Evolutionary conservation across 2,888 invertebrate species (phyloP).

Genomic region (Eumerus sabulonum): DNA sequence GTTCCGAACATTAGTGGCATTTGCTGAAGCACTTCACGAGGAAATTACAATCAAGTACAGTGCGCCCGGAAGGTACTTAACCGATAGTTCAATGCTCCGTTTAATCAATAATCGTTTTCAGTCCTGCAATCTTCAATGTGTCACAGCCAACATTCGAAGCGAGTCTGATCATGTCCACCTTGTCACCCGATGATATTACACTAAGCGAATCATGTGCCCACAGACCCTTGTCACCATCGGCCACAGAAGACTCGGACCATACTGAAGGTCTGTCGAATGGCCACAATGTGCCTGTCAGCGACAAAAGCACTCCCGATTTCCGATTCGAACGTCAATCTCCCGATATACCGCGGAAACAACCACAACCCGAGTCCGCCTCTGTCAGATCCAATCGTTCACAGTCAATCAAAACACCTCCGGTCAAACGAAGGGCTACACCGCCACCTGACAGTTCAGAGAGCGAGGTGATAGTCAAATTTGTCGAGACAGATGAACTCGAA

Average conservation of each 20-base stretch:
- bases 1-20: conserved; percentile 87
- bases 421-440: not conserved
- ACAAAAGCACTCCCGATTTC: conserved; percentile 25
- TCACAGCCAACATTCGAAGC: conserved; percentile 82
- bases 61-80: conserved; percentile 84
- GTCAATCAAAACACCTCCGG: not conserved
- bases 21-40: conserved; percentile 87
- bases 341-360: conserved; percentile 26
- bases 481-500: conserved; percentile 68
- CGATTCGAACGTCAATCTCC: conserved; percentile 18
- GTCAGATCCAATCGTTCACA: not conserved
- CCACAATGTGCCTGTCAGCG: not conserved
- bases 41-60: conserved; percentile 87
- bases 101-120: conserved; percentile 70
- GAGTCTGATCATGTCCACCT: conserved; percentile 87
- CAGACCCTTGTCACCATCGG: too few species aligned
- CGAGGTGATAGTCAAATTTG: conserved; percentile 70
- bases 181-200: conserved; percentile 76
- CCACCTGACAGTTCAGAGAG: conserved; percentile 31
- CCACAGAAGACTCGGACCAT: too few species aligned
- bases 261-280: not conserved
- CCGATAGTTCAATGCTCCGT: not conserved
- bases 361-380: not conserved
- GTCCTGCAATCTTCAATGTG: conserved; percentile 85
- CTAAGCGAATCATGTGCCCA: conserved; percentile 70